These are phyloP conservation scores for Timema cristinae DNA, from an alignment of 2,888 invertebrate genomes.

Conservation along the genomic window DNA sequence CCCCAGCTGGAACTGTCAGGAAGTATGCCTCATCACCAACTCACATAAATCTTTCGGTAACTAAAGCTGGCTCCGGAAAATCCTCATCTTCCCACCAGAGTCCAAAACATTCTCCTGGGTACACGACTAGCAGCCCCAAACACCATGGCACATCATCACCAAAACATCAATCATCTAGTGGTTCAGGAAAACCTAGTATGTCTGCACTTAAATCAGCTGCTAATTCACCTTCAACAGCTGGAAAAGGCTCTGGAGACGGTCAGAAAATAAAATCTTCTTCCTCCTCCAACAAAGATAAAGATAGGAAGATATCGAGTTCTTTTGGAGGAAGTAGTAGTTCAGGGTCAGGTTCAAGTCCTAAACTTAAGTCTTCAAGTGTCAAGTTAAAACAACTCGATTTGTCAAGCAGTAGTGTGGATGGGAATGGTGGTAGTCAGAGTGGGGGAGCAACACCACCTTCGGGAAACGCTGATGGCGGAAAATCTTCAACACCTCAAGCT, in stretches of 20 bases:
- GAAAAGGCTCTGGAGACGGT: slow-evolving; percentile 24
- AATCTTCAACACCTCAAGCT: slow-evolving; percentile 54
- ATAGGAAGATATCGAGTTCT: slow-evolving; percentile 48
- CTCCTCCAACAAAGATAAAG: slow-evolving; percentile 47
- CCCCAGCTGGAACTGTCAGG: slow-evolving; percentile 61
- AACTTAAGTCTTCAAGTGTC: slow-evolving; percentile 59
- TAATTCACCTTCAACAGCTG: slow-evolving; percentile 35
- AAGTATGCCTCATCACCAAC: slow-evolving; percentile 72
- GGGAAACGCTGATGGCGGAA: slow-evolving; percentile 56
- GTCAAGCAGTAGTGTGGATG: slow-evolving; percentile 18
- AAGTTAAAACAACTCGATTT: slow-evolving; percentile 64
- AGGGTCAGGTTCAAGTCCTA: slow-evolving; percentile 60
- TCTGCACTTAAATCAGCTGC: slow-evolving; percentile 77
- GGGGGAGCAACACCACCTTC: slow-evolving; percentile 50
- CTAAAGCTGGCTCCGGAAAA: slow-evolving; percentile 23
- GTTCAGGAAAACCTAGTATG: slow-evolving; percentile 85
- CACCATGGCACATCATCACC: slow-evolving; percentile 76
- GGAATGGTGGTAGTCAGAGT: slow-evolving; percentile 34
- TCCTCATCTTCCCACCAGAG: slow-evolving; percentile 44
- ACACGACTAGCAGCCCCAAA: slow-evolving; percentile 61
- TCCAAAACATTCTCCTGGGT: slow-evolving; percentile 68
- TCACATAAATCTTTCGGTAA: slow-evolving; percentile 40
- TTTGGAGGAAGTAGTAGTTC: slow-evolving; percentile 20
- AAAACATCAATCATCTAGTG: slow-evolving; percentile 65
- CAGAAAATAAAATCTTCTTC: slow-evolving; percentile 26